Conservation (phyloP, 2,888 invertebrate genomes). For the Schizaphis graminum region DNA sequence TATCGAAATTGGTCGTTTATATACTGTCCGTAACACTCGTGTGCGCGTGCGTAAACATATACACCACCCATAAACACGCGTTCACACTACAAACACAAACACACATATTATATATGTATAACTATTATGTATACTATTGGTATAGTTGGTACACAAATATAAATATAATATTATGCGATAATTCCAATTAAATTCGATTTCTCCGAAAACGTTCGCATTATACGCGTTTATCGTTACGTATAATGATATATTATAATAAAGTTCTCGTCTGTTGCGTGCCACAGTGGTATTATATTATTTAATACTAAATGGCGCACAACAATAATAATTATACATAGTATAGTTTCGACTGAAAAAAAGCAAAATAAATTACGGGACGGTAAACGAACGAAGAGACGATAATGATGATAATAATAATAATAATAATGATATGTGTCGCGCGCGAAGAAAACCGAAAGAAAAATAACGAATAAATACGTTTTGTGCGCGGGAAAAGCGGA, state of each 20-base stretch:
- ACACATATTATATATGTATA: background rate
- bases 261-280: background rate
- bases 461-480: constrained; percentile 27
- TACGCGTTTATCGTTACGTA: background rate
- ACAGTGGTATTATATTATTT: background rate
- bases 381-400: background rate
- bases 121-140: background rate
- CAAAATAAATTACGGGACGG: background rate
- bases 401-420: background rate
- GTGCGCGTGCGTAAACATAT: background rate
- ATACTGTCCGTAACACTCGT: background rate
- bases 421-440: background rate
- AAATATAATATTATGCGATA: background rate
- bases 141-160: background rate
- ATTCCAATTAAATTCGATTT: background rate
- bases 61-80: background rate
- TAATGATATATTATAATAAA: background rate
- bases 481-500: background rate
- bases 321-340: background rate
- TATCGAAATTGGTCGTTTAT: constrained; percentile 53
- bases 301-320: background rate
- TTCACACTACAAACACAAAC: background rate
- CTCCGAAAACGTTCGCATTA: background rate
- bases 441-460: background rate
- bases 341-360: background rate